Evolutionary conservation across 2,113 vertebrate genomes (phyloP), one percentile per base, ranked within the genome.

Genomic region (Stigmatopora nigra): DNA sequence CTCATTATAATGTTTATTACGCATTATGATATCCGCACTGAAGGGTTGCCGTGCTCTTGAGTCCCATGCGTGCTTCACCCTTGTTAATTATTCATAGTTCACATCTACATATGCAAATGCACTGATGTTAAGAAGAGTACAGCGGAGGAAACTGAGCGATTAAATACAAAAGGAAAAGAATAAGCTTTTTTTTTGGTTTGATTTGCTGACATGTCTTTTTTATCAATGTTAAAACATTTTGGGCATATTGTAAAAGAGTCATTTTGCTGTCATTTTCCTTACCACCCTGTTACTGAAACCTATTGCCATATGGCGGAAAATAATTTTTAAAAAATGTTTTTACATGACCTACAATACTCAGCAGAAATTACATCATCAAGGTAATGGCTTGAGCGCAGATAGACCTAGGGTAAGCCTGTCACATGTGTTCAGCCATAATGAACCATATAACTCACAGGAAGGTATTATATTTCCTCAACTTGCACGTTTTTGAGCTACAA

Each of bases 101-200:
- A 58, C 38, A 86, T 87, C 73, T 86, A 44, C 84, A 87, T 87
- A 87, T 88, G 87, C 76, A 82, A 84, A 86, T 83, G 58, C 81
- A 71, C 69, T 73, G 71, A 73, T 64, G 69, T 71, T 45, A 48
- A 63, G 67, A 62, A 67, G 73, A 63, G 55, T 63, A 63, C 69
- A 64, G 68, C 58, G 71, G 45, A 61, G 14, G 38, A 63, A 19
- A 46, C 36, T 5, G 8, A 48, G 46, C 4, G 44, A 61, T 22
- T 12, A 2, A 65, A 48, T 51, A 35, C 3, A 36, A 53, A 0
- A 67, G 2, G 5, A 14, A 15, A 11, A 19, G 12, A 44, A 41
- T 44, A 6, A 19, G 16, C 35, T 5, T 19, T 44, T 19, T 44
- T 61, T 44, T 17, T 11, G 12, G 3, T 11, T 11, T 20, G 38